A percentile compares a stretch with the other conserved stretches of the same genome.
phyloP scores from a whole-genome alignment of 37 sponge, comb jelly and placozoan species.

The Ephydatia muelleri region DNA sequence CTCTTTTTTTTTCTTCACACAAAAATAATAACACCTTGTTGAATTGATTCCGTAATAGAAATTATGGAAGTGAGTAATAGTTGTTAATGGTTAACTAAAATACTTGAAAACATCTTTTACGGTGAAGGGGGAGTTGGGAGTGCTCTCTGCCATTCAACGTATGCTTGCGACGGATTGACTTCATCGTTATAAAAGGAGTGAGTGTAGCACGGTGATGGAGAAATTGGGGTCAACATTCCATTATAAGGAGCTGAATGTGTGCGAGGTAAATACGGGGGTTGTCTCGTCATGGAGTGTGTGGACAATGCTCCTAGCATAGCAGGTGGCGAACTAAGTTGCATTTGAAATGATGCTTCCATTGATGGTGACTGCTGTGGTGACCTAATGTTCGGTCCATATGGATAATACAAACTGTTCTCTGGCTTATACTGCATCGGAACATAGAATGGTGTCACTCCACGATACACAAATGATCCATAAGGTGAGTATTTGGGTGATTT shows the following conservation, averaged over 20 bases:
- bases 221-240: conserved; percentile 45
- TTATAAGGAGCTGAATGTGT: conserved; percentile 25
- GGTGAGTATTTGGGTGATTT: conserved; percentile 66
- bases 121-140: conserved; percentile 38
- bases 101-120: background rate
- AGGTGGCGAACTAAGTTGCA: conserved; percentile 23
- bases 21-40: no score
- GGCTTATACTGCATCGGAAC: conserved; percentile 51
- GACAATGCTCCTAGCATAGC: background rate
- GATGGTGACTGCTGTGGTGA: conserved; percentile 36
- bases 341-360: background rate
- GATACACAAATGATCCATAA: conserved; percentile 47
- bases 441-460: conserved; percentile 34
- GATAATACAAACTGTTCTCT: conserved; percentile 15
- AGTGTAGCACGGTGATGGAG: conserved; percentile 26
- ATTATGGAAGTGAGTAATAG: no score
- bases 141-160: conserved; percentile 42
- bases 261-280: background rate
- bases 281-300: background rate
- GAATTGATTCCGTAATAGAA: no score
- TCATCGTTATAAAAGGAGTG: background rate
- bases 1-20: no score
- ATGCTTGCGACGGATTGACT: conserved; percentile 9
- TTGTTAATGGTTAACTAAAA: no score
- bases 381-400: conserved; percentile 1